Base-by-base conservation (phyloP, 2,113 vertebrate genomes). In the Cavia aperea region DNA sequence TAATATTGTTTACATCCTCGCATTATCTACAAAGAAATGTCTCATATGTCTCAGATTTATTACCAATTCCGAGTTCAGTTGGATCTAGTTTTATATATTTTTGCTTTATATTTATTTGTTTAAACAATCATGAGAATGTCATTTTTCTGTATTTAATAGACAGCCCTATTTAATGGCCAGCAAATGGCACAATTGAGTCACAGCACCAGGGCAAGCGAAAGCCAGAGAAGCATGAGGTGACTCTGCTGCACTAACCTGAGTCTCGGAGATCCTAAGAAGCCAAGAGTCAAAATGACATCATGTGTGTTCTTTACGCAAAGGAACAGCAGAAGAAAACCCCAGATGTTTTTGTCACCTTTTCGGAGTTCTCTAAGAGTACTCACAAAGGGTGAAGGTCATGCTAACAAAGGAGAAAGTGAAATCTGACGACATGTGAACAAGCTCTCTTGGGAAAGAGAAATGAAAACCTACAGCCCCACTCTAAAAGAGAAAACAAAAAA, bases 1-100 rank as follows among this genome's bases (percentile, higher is more conserved):
- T n/a, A 68, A 93, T 66, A 68, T 24, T 86, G 73, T 58, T 63
- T 75, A 81, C 56, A 79, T 24, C 23, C 24, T 46, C 90, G n/a
- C n/a, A 83, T 90, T 90, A 68, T 29, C 46, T 86, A 8, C 19
- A 46, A 79, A 62, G 79, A 92, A 82, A 88, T 9, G 87, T 94
- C 91, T 58, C 72, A 58, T 7, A n/a, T 54, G 23, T 60, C 58
- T 29, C 49, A 60, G 46, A 62, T 4, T 49, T 65, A 73, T 72
- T 72, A 87, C 36, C 13, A 81, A 19, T 93, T 94, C 26, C 43
- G 60, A 89, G 78, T 89, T 75, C 31, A 84, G 23, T 91, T 75
- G 11, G 16, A 65, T 73, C 7, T 19, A 81, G 89, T 95, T 93
- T 89, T 31, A 66, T 36, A 54, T n/a, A 81, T 89, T 78, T 39